phyloP scores from a whole-genome alignment of 2,888 invertebrate genomes.

The Didymodactylos carnosus region DNA sequence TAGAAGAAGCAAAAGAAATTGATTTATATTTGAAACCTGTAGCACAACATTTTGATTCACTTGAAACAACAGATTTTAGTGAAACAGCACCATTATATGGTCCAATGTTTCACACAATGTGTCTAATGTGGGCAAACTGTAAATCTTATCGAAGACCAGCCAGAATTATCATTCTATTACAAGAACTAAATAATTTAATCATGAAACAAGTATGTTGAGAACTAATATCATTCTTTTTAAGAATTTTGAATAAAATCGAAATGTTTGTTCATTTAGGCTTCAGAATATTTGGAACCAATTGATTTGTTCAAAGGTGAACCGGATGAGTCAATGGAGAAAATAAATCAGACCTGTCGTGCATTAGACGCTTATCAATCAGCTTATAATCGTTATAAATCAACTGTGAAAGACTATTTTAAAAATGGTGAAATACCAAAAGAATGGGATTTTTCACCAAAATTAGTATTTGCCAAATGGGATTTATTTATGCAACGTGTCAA shows the following conservation, averaged over 20 bases:
- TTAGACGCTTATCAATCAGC: conserved; percentile 25
- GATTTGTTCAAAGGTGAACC: conserved; percentile 83
- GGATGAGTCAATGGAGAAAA: conserved; percentile 68
- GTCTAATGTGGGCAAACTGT: conserved; percentile 72
- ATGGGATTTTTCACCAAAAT: conserved; percentile 34
- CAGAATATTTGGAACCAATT: conserved; percentile 65
- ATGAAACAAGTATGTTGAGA: conserved; percentile 53
- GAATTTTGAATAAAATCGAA: background rate
- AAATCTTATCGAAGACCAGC: conserved; percentile 65
- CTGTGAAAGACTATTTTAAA: conserved; percentile 31
- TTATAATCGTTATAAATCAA: conserved; percentile 29
- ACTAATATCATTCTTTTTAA: background rate
- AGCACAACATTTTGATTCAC: conserved; percentile 52
- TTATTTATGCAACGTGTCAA: conserved; percentile 29
- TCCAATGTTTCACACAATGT: conserved; percentile 63
- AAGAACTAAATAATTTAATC: conserved; percentile 69
- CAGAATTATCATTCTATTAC: conserved; percentile 64
- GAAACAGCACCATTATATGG: conserved; percentile 48
- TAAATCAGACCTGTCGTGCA: conserved; percentile 35
- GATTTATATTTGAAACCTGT: conserved; percentile 63
- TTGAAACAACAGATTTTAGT: conserved; percentile 63
- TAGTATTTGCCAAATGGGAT: conserved; percentile 33
- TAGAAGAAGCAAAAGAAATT: conserved; percentile 76
- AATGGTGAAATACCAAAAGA: conserved; percentile 22
- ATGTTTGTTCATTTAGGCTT: conserved; percentile 45